Percentiles rank a stretch among this genome's conserved stretches.
Evolutionary conservation across 2,113 vertebrate species (phyloP).

Genomic region (Genyomyrus donnyi): DNA sequence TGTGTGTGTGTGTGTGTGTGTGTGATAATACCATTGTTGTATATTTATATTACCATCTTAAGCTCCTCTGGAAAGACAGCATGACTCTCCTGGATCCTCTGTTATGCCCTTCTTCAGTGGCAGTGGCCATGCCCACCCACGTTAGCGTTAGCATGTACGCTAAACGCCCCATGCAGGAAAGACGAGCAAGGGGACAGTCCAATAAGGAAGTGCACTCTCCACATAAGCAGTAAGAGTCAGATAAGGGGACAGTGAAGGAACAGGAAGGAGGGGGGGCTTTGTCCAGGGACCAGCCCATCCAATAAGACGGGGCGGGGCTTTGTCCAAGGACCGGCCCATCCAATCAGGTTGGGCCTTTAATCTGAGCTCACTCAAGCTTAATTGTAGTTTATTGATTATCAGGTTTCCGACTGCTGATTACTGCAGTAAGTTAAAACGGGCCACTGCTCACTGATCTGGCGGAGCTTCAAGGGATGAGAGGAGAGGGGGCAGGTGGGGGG

Average conservation of each 20-base stretch:
- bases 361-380: not conserved
- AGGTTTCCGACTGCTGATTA: not conserved
- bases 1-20: not conserved
- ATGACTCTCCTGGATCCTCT: conserved; percentile 42
- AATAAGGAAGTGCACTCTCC: not conserved
- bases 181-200: not conserved
- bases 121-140: not conserved
- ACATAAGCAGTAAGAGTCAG: not conserved
- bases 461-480: not conserved
- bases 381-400: conserved; percentile 10
- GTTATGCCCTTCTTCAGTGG: conserved; percentile 28
- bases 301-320: not conserved
- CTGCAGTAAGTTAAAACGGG: not conserved
- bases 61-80: conserved; percentile 36
- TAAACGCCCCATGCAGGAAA: not conserved
- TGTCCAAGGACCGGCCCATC: not conserved
- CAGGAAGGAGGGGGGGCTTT: not conserved
- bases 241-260: not conserved
- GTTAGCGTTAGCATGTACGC: not conserved
- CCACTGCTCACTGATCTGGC: not conserved
- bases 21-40: conserved; percentile 48
- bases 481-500: not conserved
- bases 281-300: not conserved
- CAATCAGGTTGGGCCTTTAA: not conserved
- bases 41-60: conserved; percentile 49